A percentile compares a stretch with the other conserved stretches of the same genome.
These are phyloP conservation scores for Cryptoleucopteryx plumbea DNA, from an alignment of 2,113 vertebrate species.

Conservation along the genomic window DNA sequence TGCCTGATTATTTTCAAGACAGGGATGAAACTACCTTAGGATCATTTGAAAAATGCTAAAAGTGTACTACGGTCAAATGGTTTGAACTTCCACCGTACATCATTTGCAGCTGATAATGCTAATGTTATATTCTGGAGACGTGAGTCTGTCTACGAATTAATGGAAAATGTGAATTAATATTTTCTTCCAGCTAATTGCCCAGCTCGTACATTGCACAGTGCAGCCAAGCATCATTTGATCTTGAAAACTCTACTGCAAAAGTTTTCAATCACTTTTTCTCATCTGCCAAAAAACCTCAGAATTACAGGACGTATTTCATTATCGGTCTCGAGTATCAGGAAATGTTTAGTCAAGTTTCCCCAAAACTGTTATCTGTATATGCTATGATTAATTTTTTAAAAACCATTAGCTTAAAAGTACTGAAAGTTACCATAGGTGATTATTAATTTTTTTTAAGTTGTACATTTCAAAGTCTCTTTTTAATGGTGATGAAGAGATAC, in stretches of 20 bases:
- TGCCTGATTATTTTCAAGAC: slow-evolving; percentile 19
- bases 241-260: background rate
- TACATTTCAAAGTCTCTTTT: background rate
- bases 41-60: slow-evolving; percentile 12
- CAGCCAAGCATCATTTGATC: background rate
- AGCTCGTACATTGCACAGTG: background rate
- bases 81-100: slow-evolving; percentile 38
- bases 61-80: slow-evolving; percentile 30
- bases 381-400: background rate
- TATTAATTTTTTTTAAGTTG: background rate
- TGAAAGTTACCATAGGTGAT: background rate
- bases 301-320: background rate
- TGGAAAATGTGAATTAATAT: slow-evolving; percentile 55
- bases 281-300: background rate
- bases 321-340: background rate
- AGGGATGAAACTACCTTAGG: background rate
- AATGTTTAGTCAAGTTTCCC: background rate
- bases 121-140: slow-evolving; percentile 56
- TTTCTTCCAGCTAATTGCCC: slow-evolving; percentile 48
- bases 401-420: background rate
- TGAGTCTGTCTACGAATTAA: slow-evolving; percentile 56
- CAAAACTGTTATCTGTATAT: background rate
- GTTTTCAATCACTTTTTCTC: background rate
- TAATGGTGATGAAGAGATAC: background rate
- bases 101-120: slow-evolving; percentile 23